Evolutionary conservation across 2,797 vertebrate genomes (phyloP).

Genomic region (Dendrocincla fuliginosa): DNA sequence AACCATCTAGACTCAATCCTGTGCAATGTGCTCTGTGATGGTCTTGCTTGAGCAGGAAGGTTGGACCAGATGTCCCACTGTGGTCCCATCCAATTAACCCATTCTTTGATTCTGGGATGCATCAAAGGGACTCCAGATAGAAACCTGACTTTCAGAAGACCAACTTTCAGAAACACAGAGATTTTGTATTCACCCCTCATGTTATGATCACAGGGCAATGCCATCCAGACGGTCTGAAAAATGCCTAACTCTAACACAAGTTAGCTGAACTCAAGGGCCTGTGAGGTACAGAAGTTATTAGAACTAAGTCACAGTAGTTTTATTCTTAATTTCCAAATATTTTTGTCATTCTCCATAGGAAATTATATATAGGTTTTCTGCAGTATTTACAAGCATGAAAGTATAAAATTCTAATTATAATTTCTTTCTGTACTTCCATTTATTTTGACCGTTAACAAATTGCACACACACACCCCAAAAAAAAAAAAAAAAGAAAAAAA

Average conservation of each 20-base stretch:
- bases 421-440: neutral
- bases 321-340: neutral
- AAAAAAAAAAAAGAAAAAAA: neutral
- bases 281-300: neutral
- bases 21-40: no score
- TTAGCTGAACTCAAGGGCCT: neutral
- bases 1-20: neutral
- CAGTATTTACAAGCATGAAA: neutral
- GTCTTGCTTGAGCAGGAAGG: no score
- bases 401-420: neutral
- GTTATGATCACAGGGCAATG: neutral
- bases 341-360: neutral
- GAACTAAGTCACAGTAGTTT: neutral
- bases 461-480: neutral
- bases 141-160: neutral
- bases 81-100: no score
- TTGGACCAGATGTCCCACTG: neutral
- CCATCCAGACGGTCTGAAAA: neutral
- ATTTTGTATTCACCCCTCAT: neutral
- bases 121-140: neutral
- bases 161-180: neutral
- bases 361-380: neutral
- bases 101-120: neutral
- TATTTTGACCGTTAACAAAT: neutral
- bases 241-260: neutral